A percentile compares a stretch with the other conserved stretches of the same genome.
Evolutionary conservation across 2,888 invertebrate species (phyloP).

Genomic region (Polydrusus tereticollis): DNA sequence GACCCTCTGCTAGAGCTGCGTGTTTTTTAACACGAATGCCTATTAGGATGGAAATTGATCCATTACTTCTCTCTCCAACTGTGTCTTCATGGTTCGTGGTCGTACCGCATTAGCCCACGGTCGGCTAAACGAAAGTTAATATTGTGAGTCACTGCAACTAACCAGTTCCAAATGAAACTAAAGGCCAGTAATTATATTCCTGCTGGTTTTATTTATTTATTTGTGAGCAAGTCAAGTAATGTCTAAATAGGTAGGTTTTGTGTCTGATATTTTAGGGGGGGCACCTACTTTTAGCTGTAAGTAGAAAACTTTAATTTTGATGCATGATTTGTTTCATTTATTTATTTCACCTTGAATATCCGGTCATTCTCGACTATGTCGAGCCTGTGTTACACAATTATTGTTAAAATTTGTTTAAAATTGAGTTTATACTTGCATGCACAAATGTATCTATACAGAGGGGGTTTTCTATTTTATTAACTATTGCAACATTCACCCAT

Average conservation of each 20-base stretch:
- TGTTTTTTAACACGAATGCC: no score
- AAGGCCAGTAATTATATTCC: conserved; percentile 14
- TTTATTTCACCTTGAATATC: conserved; percentile 22
- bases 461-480: not conserved
- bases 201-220: conserved; percentile 8
- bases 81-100: conserved; percentile 22
- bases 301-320: not conserved
- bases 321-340: not conserved
- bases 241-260: not conserved
- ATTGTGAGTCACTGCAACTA: conserved; percentile 33
- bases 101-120: conserved; percentile 32
- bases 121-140: conserved; percentile 38
- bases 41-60: no score
- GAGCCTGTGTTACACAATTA: no score
- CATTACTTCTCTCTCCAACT: not conserved
- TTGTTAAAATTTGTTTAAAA: no score
- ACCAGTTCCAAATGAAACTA: conserved; percentile 18
- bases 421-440: no score
- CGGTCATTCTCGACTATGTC: not conserved
- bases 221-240: conserved; percentile 1
- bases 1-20: no score
- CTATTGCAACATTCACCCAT: not conserved
- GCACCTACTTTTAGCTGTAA: no score
- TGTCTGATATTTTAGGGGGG: not conserved
- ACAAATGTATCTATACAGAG: no score